phyloP scores from a whole-genome alignment of 1,140 invertebrate genomes.

The Drosophila melanogaster region Release_6_plus_ISO1_MT NC_004354.4:14867001-14867500 shows the following conservation, averaged over 20 bases:
- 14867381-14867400: conserved; percentile 41
- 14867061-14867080: conserved; percentile 36
- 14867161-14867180: conserved; percentile 66
- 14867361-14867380: conserved; percentile 48
- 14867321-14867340: too few species aligned
- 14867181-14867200: conserved; percentile 71
- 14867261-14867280: conserved; percentile 19
- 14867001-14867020: conserved; percentile 50
- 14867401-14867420: conserved; percentile 66
- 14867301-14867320: not conserved
- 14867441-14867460: conserved; percentile 38
- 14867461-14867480: not conserved
- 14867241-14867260: conserved; percentile 26
- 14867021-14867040: conserved; percentile 51
- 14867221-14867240: conserved; percentile 32
- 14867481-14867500: not conserved
- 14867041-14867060: conserved; percentile 42
- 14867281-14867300: conserved; percentile 11
- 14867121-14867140: conserved; percentile 19
- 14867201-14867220: conserved; percentile 55
- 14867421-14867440: conserved; percentile 43
- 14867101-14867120: conserved; percentile 37
- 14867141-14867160: conserved; percentile 27
- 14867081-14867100: conserved; percentile 31
- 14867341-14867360: not conserved